A percentile compares a stretch with the other conserved stretches of the same genome.
phyloP scores from a whole-genome alignment of 2,113 vertebrate genomes.

The Neodontobutis hainanensis region DNA sequence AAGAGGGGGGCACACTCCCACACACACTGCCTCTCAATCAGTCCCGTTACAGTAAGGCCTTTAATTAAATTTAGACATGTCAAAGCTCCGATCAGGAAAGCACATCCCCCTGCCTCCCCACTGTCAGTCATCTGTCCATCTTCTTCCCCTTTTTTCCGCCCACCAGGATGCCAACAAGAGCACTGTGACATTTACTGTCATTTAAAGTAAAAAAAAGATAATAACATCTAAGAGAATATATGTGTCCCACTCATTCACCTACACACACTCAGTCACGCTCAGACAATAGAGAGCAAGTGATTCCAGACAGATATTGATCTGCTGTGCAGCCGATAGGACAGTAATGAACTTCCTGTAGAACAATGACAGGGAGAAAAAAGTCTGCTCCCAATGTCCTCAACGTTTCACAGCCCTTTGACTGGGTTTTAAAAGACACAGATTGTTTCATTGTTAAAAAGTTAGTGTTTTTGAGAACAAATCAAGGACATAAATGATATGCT shows the following conservation, averaged over 20 bases:
- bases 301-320: conserved; percentile 68
- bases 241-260: neutral
- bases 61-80: conserved; percentile 68
- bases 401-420: conserved; percentile 25
- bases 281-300: conserved; percentile 28
- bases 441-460: neutral
- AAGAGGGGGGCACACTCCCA: conserved; percentile 37
- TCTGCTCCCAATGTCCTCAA: conserved; percentile 21
- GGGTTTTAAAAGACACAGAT: conserved; percentile 1
- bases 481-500: neutral
- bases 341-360: conserved; percentile 60
- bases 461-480: neutral
- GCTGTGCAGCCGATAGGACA: conserved; percentile 46
- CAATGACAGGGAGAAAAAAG: conserved; percentile 26
- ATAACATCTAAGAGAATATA: neutral
- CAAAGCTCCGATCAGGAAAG: conserved; percentile 60
- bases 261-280: conserved; percentile 5
- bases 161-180: conserved; percentile 31
- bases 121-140: conserved; percentile 46
- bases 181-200: conserved; percentile 25
- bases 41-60: conserved; percentile 14
- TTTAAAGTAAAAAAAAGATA: conserved; percentile 23
- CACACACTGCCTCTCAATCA: conserved; percentile 8
- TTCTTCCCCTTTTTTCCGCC: conserved; percentile 3
- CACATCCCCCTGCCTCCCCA: conserved; percentile 21